These are phyloP conservation scores for Nyleta sp. DNA, from an alignment of 2,888 invertebrate genomes.

Conservation along the genomic window DNA sequence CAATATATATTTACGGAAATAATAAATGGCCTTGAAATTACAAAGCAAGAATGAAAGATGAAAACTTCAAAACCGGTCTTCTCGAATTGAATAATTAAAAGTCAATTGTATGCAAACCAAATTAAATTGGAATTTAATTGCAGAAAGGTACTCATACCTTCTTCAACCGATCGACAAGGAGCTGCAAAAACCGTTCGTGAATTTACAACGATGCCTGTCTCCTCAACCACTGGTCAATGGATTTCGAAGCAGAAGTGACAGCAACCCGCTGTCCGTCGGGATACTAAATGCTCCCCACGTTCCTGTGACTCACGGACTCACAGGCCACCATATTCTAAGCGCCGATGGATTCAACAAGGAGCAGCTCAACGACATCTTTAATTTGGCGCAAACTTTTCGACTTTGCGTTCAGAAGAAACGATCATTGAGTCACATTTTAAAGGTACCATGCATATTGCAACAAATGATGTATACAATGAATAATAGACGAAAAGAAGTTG, in stretches of 20 bases:
- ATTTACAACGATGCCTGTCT: slow-evolving; percentile 73
- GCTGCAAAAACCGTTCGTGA: slow-evolving; percentile 61
- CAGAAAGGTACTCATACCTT: slow-evolving; percentile 71
- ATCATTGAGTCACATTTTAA: slow-evolving; percentile 92
- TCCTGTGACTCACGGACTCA: slow-evolving; percentile 83
- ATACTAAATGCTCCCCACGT: slow-evolving; percentile 56
- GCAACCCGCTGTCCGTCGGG: slow-evolving; percentile 75
- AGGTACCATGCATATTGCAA: too few relatives aligned
- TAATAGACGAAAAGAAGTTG: too few relatives aligned
- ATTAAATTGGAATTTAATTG: slow-evolving; percentile 14
- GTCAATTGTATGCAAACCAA: too few relatives aligned
- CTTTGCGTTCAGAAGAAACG: slow-evolving; percentile 92
- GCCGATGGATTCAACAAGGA: slow-evolving; percentile 95
- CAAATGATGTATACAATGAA: too few relatives aligned
- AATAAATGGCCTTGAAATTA: too few relatives aligned
- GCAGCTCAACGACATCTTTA: slow-evolving; percentile 95
- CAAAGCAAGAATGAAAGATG: too few relatives aligned
- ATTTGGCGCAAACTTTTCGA: slow-evolving; percentile 94
- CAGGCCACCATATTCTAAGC: slow-evolving; percentile 91
- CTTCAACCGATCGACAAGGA: slow-evolving; percentile 67
- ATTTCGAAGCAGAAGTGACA: slow-evolving; percentile 77
- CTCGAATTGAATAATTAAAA: too few relatives aligned
- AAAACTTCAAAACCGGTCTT: too few relatives aligned
- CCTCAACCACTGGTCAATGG: slow-evolving; percentile 72
- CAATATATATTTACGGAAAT: too few relatives aligned